Base-by-base conservation (phyloP, 2,888 invertebrate genomes). In the Cephus pulcher region DNA sequence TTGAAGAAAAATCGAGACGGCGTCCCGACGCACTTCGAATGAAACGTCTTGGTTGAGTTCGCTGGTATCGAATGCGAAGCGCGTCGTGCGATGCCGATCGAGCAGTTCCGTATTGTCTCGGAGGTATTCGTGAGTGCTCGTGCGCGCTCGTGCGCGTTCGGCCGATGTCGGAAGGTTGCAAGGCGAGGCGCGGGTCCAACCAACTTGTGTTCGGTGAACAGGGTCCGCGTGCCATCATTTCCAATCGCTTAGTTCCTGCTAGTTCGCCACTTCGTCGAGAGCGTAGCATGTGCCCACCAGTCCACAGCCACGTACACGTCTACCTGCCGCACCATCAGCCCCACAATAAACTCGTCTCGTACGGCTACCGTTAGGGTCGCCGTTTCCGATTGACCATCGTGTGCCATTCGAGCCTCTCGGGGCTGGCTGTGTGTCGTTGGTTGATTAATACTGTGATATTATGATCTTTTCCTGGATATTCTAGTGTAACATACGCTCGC, bases 201-300 rank as follows among this genome's bases (percentile, higher is more conserved):
- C 34, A 9, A 33, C 35, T n/a, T 12, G 34, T 34, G 1, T 34
- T 74, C 34, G 12, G 74, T 33, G 12, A 33, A 34, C 34, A 15
- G 32, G 70, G 30, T 2, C 12, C 32, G 70, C 70, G 70, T 70
- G 70, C 30, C 30, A 70, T 32, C 70, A 12, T n/a, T 32, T 12
- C 30, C 70, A 70, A n/a, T 12, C 68, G n/a, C 33, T 84, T 80
- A 84, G 84, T 83, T 84, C 83, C 82, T 80, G 79, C 80, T 81
- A 56, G 82, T 82, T 83, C 83, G 83, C 81, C 80, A 79, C 75
- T 76, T 69, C 56, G 82, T 79, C 78, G 82, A 82, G 79, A 84
- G 80, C 85, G 79, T 88, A 90, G 90, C 89, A 91, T 91, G 91
- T 89, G 90, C 90, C 87, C 88, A 86, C 85, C 86, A 88, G 88